Conservation (phyloP, 2,113 vertebrate genomes). For the Misgurnus mizolepis region DNA sequence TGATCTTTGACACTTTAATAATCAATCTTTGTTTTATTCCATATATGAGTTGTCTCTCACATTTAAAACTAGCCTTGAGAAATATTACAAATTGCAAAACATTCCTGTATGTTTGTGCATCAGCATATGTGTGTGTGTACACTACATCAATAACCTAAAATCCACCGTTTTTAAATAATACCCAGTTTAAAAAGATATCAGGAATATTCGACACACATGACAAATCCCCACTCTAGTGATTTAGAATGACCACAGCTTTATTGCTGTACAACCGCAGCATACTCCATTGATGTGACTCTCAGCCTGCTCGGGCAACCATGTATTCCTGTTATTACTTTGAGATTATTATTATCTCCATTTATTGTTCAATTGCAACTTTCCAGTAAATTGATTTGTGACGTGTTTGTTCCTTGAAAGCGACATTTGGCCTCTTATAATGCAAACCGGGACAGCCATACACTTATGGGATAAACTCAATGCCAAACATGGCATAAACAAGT, state of each 20-base stretch:
- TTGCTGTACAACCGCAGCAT: constrained; percentile 71
- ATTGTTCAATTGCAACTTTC: constrained; percentile 39
- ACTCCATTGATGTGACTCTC: constrained; percentile 71
- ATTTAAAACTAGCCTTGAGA: background rate
- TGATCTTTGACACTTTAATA: too few relatives aligned
- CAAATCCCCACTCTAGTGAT: constrained; percentile 48
- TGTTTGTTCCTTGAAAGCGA: constrained; percentile 39
- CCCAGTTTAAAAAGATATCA: background rate
- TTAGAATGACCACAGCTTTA: constrained; percentile 65
- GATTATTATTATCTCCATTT: constrained; percentile 53
- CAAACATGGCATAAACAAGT: background rate
- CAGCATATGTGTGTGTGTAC: background rate
- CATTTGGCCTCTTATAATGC: background rate
- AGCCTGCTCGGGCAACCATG: constrained; percentile 62
- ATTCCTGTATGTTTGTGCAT: constrained; percentile 5
- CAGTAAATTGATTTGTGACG: background rate
- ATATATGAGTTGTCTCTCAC: background rate
- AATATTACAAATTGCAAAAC: background rate
- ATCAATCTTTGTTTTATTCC: background rate
- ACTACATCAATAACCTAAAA: background rate
- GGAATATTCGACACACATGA: background rate
- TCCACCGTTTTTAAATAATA: background rate
- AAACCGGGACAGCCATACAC: background rate
- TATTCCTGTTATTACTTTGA: constrained; percentile 56
- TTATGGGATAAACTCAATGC: background rate